Evolutionary conservation across 2,888 invertebrate genomes (phyloP), one percentile per base, ranked within the genome.

Genomic region (Vesta saturnalis): DNA sequence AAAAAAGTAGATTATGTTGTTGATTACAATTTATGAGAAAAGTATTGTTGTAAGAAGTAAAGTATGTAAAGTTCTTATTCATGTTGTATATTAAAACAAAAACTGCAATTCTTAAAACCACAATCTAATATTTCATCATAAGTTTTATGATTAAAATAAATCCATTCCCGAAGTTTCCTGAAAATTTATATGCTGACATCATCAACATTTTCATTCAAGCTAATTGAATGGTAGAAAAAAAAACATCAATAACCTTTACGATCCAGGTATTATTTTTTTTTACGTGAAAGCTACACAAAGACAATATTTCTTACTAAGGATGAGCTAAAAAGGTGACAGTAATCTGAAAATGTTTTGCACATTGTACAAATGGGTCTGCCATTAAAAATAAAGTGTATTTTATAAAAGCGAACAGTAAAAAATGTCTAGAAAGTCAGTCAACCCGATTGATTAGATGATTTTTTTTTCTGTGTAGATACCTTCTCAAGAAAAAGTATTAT

Each of bases 61-160:
- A n/a, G n/a, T n/a, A n/a, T n/a, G n/a, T n/a, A n/a, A n/a, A n/a
- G n/a, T n/a, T n/a, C n/a, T n/a, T n/a, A n/a, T n/a, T n/a, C n/a
- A n/a, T n/a, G 4, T 19, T 15, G 52, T 52, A 6, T 18, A 52
- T 52, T 12, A 52, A 52, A 52, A 47, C 15, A 6, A n/a, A 16
- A 52, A 52, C 19, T 52, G 39, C n/a, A 39, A 39, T n/a, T 52
- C 19, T 52, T 21, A 52, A 52, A 15, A 52, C 12, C n/a, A n/a
- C 12, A 52, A n/a, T 12, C 21, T 12, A 19, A 52, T 52, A 52
- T 52, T 52, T 52, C 21, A 52, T 19, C 3, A 52, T 18, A 52
- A 16, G 19, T 52, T 52, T 21, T 18, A 10, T 8, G 21, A 52
- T 52, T 18, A 52, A 52, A 19, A 21, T 52, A 52, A 52, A 52